phyloP scores from a whole-genome alignment of 2,888 invertebrate genomes.

The Liodrosophila aerea region DNA sequence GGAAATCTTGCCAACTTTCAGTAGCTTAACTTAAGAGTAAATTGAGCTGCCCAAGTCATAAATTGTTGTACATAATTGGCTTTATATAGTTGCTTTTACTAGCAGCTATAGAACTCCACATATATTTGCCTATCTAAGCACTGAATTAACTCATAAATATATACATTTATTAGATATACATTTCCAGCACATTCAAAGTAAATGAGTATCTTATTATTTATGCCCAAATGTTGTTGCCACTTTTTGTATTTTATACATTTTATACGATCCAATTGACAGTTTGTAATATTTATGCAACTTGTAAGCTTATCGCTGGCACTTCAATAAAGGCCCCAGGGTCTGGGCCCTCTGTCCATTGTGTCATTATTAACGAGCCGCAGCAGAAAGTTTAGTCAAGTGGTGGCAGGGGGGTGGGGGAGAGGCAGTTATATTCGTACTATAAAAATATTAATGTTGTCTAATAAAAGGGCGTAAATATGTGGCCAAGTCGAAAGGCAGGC shows the following conservation, averaged over 20 bases:
- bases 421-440: slow-evolving; percentile 52
- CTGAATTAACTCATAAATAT: too few relatives aligned
- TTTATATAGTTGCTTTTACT: too few relatives aligned
- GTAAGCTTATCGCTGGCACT: slow-evolving; percentile 8
- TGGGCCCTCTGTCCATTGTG: slow-evolving; percentile 43
- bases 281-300: slow-evolving; percentile 6
- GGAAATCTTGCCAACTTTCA: too few relatives aligned
- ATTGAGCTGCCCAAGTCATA: too few relatives aligned
- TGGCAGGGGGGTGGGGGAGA: not conserved
- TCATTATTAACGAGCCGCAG: slow-evolving; percentile 70
- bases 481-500: slow-evolving; percentile 46
- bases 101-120: too few relatives aligned
- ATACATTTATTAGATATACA: not conserved
- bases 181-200: too few relatives aligned
- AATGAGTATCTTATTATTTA: not conserved
- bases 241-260: slow-evolving; percentile 7
- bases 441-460: slow-evolving; percentile 69
- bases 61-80: too few relatives aligned
- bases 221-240: not conserved
- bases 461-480: slow-evolving; percentile 56
- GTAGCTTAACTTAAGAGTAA: too few relatives aligned
- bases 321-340: slow-evolving; percentile 29
- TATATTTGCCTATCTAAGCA: too few relatives aligned
- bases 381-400: slow-evolving; percentile 26
- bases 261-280: slow-evolving; percentile 30